Evolutionary conservation across 2,113 vertebrate genomes (phyloP).

Genomic region (Cricetomys ansorgei): DNA sequence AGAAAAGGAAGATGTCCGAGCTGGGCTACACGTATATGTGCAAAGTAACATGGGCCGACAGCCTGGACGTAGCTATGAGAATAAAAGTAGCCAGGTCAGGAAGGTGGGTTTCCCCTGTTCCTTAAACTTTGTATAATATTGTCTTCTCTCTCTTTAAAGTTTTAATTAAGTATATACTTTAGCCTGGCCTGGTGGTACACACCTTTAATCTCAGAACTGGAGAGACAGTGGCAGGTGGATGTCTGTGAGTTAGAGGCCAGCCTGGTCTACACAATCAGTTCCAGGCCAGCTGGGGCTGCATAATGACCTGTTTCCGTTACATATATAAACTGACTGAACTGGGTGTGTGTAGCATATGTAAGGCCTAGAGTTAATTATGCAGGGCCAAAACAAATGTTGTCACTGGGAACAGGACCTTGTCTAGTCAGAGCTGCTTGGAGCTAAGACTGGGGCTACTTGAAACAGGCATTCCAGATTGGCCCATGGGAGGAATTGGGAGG

Average conservation of each 20-base stretch:
- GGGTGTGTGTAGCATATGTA: neutral
- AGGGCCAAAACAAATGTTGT: neutral
- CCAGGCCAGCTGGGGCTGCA: neutral
- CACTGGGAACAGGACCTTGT: neutral
- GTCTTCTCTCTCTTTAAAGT: neutral
- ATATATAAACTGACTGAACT: neutral
- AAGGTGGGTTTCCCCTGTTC: neutral
- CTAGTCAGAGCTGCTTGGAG: neutral
- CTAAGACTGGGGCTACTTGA: neutral
- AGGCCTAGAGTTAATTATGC: neutral
- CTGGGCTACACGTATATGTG: neutral
- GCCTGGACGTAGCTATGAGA: neutral
- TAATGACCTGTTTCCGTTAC: neutral
- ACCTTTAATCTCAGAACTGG: neutral
- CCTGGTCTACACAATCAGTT: neutral
- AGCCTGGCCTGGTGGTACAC: neutral
- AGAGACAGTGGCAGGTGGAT: neutral
- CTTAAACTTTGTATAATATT: neutral
- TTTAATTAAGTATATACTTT: conserved; percentile 1
- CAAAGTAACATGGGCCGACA: neutral
- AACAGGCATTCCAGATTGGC: neutral
- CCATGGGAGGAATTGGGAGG: neutral
- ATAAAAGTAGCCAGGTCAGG: neutral
- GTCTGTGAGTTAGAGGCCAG: neutral
- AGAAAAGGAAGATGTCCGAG: neutral